These are phyloP conservation scores for Mormyrus iriodes DNA, from an alignment of 2,113 vertebrate species.

Conservation along the genomic window DNA sequence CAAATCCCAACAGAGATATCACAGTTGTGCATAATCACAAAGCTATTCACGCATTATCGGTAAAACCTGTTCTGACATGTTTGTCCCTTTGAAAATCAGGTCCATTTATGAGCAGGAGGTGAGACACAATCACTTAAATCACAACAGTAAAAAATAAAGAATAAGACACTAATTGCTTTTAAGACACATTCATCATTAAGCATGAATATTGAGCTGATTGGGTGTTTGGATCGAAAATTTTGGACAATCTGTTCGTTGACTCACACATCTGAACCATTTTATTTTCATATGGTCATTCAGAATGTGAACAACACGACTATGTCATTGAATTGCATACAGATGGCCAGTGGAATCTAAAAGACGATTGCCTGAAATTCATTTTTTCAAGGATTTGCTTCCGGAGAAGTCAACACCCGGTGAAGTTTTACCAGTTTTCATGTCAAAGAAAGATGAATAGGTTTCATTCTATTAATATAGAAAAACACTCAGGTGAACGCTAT, in stretches of 20 bases:
- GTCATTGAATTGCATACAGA: slow-evolving; percentile 15
- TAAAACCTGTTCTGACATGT: background rate
- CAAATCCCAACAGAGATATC: background rate
- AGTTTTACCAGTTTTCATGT: background rate
- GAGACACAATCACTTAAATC: slow-evolving; percentile 67
- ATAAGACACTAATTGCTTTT: slow-evolving; percentile 69
- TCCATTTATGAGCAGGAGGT: slow-evolving; percentile 4
- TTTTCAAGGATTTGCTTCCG: background rate
- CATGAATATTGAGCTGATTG: slow-evolving; percentile 60
- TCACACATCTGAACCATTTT: background rate
- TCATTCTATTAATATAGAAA: background rate
- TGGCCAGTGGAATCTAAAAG: slow-evolving; percentile 7
- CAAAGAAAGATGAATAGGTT: background rate
- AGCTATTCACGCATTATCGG: slow-evolving; percentile 16
- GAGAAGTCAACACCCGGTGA: background rate
- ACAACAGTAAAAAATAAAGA: slow-evolving; percentile 61
- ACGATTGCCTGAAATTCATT: background rate
- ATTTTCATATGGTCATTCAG: slow-evolving; percentile 10
- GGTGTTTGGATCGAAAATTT: slow-evolving; percentile 35
- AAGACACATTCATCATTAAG: slow-evolving; percentile 69
- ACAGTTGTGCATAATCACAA: background rate
- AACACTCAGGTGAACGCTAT: background rate
- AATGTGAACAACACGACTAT: slow-evolving; percentile 26
- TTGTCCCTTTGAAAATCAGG: slow-evolving; percentile 22
- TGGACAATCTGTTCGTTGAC: background rate